These are phyloP conservation scores for Pheosia gnoma DNA, from an alignment of 2,888 invertebrate genomes.

Conservation along the genomic window DNA sequence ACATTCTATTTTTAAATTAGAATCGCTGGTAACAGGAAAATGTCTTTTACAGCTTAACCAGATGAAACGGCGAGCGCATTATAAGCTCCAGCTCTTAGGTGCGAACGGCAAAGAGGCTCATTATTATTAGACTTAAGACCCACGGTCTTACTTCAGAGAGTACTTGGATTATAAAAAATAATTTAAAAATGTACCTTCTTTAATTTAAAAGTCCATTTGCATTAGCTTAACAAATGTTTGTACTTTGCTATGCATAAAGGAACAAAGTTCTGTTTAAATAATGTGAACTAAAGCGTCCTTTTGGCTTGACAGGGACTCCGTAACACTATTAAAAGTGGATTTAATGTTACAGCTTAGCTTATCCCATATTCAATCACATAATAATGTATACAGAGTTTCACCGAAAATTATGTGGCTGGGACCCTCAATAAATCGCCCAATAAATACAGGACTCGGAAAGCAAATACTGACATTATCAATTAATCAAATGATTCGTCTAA, in stretches of 20 bases:
- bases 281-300: neutral
- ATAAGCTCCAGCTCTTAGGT: neutral
- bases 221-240: no score
- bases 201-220: no score
- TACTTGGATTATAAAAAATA: neutral
- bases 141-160: neutral
- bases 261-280: no score
- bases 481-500: constrained; percentile 4
- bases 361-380: neutral
- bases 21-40: no score
- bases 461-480: constrained; percentile 3
- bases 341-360: neutral
- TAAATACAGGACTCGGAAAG: constrained; percentile 1
- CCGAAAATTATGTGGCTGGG: neutral
- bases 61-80: no score
- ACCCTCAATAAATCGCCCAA: constrained; percentile 2
- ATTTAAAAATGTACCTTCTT: no score
- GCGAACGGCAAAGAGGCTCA: neutral
- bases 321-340: neutral
- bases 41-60: no score
- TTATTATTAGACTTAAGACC: neutral
- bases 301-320: neutral
- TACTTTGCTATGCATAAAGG: no score
- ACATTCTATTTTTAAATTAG: no score
- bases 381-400: constrained; percentile 2